Evolutionary conservation across 2,797 vertebrate genomes (phyloP), one percentile per base, ranked within the genome.

Genomic region (Columba guinea): DNA sequence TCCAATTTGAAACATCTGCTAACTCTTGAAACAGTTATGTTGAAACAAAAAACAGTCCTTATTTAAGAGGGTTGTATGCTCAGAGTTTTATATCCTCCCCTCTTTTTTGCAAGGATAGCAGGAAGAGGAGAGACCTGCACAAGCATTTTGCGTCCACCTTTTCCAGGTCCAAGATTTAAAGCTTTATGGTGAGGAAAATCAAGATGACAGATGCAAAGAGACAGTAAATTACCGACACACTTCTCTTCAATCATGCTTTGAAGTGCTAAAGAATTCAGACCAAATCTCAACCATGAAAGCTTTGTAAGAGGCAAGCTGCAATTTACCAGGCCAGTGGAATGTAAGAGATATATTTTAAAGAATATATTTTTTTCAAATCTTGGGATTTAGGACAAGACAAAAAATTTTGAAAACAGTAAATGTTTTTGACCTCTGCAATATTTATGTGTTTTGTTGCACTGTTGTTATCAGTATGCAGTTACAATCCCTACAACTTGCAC

Each of bases 191-290:
- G 65, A 93, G 82, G 91, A 95, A 96, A 96, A 96, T 95, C 95
- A 89, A 97, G 85, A 85, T 94, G 94, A 96, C 94, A 95, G 87
- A 95, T 96, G 83, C 59, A 90, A 94, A 91, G 94, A 93, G 70
- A 94, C 85, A 91, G 70, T 96, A 94, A 94, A 97, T 96, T 96
- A 91, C 94, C 92, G 93, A 94, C 90, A 96, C 87, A 94, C 91
- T 96, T 80, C 70, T 87, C 81, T 96, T 96, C 90, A 90, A 81
- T 94, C 91, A 91, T 79, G 93, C 96, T 96, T 96, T 96, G 96
- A 97, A 96, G 91, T 97, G 94, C 90, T 96, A 96, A 96, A 96
- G 95, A 96, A 94, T 94, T 97, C 92, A 93, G 86, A 79, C 90
- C 69, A 94, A 97, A 93, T 94, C 93, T 96, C 85, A 94, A 49